Evolutionary conservation across 2,888 invertebrate species (phyloP), one percentile per base, ranked within the genome.

Genomic region (Cheiracanthium punctorium): DNA sequence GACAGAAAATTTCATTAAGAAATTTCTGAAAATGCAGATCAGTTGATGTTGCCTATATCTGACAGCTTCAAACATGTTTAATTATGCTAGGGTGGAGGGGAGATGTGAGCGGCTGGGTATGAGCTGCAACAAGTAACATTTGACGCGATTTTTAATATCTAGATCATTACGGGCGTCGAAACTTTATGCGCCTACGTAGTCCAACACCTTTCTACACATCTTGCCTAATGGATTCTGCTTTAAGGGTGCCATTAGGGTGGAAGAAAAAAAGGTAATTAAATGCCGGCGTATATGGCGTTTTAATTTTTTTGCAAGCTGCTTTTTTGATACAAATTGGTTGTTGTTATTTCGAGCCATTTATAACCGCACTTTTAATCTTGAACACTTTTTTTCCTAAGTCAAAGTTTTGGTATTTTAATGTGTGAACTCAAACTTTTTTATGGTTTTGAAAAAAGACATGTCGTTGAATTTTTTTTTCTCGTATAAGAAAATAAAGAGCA

Each of bases 101-200:
- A 17, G 67, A 14, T 64, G n/a, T 28, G 52, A 1, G 12, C 24
- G 24, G 75, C 70, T 30, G 72, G 58, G 17, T 48, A 48, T 77
- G 79, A 69, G 84, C 79, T 79, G 84, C 84, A 85, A 85, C 84
- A 85, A 85, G 84, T 85, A 79, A 69, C 84, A 79, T 79, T 85
- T 85, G 79, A 85, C 79, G 84, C 69, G 77, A 73, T 67, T 85
- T 85, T 85, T 85, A 85, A 85, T 85, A 85, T 79, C 79, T 73
- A 41, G 58, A 85, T 85, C 84, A 85, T 85, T 79, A 85, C 73
- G 28, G 41, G 69, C 67, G 65, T 64, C 79, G 73, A 79, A 79
- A 82, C 71, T 82, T 58, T 58, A 76, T 33, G 48, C 79, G 64
- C 67, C 70, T 58, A 30, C 43, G 37, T n/a, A 73, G 52, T 29